Percentiles rank a stretch among this genome's conserved stretches.
Conservation (phyloP, 2,113 vertebrate genomes). For the Loxodonta africana region DNA sequence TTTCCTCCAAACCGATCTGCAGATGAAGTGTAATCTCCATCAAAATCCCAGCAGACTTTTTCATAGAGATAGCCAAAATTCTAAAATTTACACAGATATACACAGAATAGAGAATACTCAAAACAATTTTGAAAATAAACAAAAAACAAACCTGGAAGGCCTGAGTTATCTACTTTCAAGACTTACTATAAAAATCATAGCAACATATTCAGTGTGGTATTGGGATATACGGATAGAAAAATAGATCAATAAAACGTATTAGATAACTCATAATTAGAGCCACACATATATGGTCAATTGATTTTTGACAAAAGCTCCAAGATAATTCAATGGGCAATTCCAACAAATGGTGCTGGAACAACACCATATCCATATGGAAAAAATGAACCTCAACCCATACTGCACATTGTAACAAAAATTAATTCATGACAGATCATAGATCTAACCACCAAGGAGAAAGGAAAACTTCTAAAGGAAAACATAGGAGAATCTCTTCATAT, state of each 20-base stretch:
- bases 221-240: neutral
- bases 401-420: neutral
- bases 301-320: neutral
- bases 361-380: neutral
- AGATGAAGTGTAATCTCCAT: neutral
- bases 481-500: neutral
- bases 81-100: neutral
- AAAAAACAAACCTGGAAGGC: neutral
- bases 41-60: neutral
- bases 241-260: neutral
- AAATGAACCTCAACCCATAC: neutral
- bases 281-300: neutral
- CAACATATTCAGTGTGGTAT: neutral
- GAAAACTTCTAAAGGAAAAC: neutral
- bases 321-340: neutral
- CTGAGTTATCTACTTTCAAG: neutral
- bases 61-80: conserved; percentile 24
- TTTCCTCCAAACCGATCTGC: neutral
- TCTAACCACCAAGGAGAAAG: conserved; percentile 29
- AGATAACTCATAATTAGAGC: neutral
- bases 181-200: conserved; percentile 38
- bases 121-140: neutral
- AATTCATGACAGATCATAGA: neutral
- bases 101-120: neutral
- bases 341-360: conserved; percentile 23